phyloP scores from a whole-genome alignment of 2,888 invertebrate species.

The Apocheima hispidaria region DNA sequence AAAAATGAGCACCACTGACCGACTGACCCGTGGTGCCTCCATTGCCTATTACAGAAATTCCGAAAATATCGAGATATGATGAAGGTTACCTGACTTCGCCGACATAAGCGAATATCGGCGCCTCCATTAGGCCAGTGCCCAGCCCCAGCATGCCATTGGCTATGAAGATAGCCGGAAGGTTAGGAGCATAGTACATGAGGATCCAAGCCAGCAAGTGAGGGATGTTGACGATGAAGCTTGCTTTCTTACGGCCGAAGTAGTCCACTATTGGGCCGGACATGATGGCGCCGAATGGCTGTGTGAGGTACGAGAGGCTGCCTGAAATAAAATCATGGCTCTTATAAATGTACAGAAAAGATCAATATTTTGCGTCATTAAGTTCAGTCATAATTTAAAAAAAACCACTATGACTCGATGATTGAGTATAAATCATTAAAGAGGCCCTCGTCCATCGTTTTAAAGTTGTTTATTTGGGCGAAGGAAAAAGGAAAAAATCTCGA shows the following conservation, averaged over 20 bases:
- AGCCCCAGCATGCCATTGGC: slow-evolving; percentile 83
- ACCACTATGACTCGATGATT: too few relatives aligned
- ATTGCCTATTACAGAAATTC: too few relatives aligned
- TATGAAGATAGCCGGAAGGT: slow-evolving; percentile 75
- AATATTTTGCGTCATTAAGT: too few relatives aligned
- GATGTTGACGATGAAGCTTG: slow-evolving; percentile 83
- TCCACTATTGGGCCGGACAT: slow-evolving; percentile 84
- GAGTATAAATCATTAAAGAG: too few relatives aligned
- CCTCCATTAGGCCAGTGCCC: slow-evolving; percentile 87
- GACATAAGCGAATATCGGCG: slow-evolving; percentile 85
- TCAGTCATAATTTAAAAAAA: too few relatives aligned
- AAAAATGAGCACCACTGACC: too few relatives aligned
- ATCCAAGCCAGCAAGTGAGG: slow-evolving; percentile 85
- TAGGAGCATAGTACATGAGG: slow-evolving; percentile 80
- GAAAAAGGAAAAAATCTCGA: too few relatives aligned
- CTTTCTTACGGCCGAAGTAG: slow-evolving; percentile 83
- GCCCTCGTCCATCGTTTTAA: too few relatives aligned
- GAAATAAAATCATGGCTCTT: slow-evolving; percentile 43
- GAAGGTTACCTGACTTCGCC: slow-evolving; percentile 83
- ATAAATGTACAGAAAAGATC: too few relatives aligned
- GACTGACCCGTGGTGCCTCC: too few relatives aligned
- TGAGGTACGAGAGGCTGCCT: slow-evolving; percentile 85
- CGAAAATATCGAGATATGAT: too few relatives aligned
- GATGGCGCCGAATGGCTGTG: slow-evolving; percentile 85
- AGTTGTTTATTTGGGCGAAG: too few relatives aligned